Percentiles rank a stretch among this genome's conserved stretches.
These are phyloP conservation scores for Listrodromus nycthemerus DNA, from an alignment of 2,888 invertebrate genomes.

Conservation along the genomic window DNA sequence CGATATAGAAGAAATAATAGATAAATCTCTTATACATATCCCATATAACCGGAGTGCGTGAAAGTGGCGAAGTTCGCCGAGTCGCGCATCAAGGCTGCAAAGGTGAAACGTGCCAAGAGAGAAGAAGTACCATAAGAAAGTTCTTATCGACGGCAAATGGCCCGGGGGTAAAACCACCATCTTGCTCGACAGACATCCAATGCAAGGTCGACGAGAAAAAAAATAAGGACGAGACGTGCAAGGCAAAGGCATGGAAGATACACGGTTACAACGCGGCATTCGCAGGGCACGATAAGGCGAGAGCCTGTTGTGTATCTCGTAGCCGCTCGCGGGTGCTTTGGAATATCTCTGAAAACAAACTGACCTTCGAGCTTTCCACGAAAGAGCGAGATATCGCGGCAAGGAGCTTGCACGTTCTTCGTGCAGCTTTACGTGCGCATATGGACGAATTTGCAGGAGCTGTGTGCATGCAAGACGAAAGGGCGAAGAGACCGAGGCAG, in stretches of 20 bases:
- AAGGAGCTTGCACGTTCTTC: constrained; percentile 14
- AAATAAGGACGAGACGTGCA: neutral
- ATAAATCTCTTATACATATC: neutral
- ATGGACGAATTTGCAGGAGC: constrained; percentile 8
- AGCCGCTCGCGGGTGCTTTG: constrained; percentile 14
- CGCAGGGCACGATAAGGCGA: constrained; percentile 29
- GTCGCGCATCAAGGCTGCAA: neutral
- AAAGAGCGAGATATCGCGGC: constrained; percentile 35
- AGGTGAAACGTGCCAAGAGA: neutral
- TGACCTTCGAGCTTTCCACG: constrained; percentile 29
- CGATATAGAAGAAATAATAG: neutral
- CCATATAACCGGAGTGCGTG: neutral
- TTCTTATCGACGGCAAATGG: constrained; percentile 48
- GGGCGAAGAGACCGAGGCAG: neutral
- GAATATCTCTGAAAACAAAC: constrained; percentile 39
- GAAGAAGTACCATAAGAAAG: constrained; percentile 37
- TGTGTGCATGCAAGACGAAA: neutral
- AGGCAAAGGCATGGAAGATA: neutral
- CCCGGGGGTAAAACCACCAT: constrained; percentile 10
- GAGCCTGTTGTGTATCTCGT: constrained; percentile 36
- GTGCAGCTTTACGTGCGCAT: neutral
- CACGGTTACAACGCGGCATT: neutral
- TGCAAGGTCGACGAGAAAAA: neutral
- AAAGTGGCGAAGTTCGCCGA: neutral
- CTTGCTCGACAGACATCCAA: constrained; percentile 1